Conservation (phyloP, 2,797 vertebrate genomes). For the Synaphobranchus kaupii region DNA sequence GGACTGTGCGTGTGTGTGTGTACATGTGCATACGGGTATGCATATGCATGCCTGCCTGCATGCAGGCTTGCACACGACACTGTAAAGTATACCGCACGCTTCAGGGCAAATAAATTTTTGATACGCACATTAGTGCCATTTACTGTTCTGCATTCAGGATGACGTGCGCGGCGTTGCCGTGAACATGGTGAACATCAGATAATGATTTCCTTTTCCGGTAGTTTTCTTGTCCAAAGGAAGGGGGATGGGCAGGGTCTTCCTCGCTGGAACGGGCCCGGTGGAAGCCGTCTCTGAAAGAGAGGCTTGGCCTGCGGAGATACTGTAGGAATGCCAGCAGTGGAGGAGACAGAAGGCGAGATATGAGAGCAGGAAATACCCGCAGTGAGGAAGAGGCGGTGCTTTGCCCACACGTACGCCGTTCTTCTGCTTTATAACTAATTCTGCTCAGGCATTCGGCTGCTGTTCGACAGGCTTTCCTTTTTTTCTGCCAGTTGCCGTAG, state of each 20-base stretch:
- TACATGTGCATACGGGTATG: constrained; percentile 34
- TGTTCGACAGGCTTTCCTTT: background rate
- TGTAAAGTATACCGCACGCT: background rate
- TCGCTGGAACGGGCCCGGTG: background rate
- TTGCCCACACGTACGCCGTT: background rate
- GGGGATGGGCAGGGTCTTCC: background rate
- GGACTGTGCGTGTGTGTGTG: constrained; percentile 36
- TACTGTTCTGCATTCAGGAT: background rate
- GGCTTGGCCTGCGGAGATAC: background rate
- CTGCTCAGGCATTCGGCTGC: background rate
- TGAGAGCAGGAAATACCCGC: constrained; percentile 1
- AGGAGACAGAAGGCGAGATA: background rate
- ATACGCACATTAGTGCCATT: background rate
- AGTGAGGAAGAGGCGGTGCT: constrained; percentile 4
- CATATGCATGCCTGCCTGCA: background rate
- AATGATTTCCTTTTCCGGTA: background rate
- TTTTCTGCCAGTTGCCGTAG: background rate
- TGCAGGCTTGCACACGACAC: background rate
- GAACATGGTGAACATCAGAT: background rate
- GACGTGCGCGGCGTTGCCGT: background rate
- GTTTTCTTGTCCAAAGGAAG: background rate
- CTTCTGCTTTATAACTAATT: background rate
- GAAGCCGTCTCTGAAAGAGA: background rate
- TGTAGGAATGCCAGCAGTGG: background rate
- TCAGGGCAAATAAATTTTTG: background rate